A percentile compares a stretch with the other conserved stretches of the same genome.
These are phyloP conservation scores for Mythimna albipuncta DNA, from an alignment of 2,888 invertebrate genomes.

Conservation along the genomic window DNA sequence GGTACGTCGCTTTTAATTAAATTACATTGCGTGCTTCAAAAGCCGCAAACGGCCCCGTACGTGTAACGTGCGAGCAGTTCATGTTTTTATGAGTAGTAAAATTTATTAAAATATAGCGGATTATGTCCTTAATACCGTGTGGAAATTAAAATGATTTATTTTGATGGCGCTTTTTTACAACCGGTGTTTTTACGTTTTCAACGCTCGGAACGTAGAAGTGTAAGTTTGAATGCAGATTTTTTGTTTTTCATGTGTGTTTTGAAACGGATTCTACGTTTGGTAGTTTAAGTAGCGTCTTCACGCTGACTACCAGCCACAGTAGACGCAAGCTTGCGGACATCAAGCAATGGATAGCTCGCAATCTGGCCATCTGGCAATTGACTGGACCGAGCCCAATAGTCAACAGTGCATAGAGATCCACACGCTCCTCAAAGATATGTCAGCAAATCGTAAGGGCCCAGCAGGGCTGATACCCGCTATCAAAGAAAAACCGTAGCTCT, in stretches of 20 bases:
- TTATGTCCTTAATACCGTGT: slow-evolving; percentile 63
- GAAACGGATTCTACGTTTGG: not conserved
- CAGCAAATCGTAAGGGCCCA: no score
- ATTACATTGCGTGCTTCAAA: slow-evolving; percentile 82
- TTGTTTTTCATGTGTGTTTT: slow-evolving; percentile 9
- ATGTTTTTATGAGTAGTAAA: slow-evolving; percentile 67
- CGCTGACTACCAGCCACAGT: no score
- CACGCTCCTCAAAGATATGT: no score
- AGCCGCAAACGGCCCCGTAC: slow-evolving; percentile 73
- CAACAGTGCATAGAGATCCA: no score
- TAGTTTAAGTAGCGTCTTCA: not conserved
- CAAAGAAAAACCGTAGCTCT: no score
- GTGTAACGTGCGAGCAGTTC: slow-evolving; percentile 65
- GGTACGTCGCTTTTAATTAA: slow-evolving; percentile 84
- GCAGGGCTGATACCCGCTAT: no score
- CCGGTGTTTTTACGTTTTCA: slow-evolving; percentile 33
- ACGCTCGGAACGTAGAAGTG: slow-evolving; percentile 19
- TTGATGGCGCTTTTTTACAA: slow-evolving; percentile 51
- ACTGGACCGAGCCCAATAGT: no score
- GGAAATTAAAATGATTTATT: slow-evolving; percentile 68
- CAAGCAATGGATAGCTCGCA: no score
- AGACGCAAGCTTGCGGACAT: no score
- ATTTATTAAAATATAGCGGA: slow-evolving; percentile 67
- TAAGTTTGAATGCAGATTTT: slow-evolving; percentile 23
- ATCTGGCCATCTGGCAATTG: no score